Evolutionary conservation across 2,888 invertebrate genomes (phyloP).

Genomic region (Tetranychus piercei): DNA sequence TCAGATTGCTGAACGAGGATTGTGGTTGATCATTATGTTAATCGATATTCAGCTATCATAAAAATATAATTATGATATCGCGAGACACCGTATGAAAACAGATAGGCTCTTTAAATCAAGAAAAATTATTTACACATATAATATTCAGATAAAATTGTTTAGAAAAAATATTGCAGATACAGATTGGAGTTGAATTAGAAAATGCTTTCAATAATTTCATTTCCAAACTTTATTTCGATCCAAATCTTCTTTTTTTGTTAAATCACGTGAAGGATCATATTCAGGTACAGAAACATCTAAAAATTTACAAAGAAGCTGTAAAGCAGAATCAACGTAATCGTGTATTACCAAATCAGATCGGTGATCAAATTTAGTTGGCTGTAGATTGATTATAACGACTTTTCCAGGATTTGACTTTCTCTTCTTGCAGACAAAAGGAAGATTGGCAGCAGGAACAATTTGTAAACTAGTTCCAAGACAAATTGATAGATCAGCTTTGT

Average conservation of each 20-base stretch:
- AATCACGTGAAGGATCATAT: constrained; percentile 38
- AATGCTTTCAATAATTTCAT: background rate
- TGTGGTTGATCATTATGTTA: too few relatives aligned
- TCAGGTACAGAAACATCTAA: constrained; percentile 53
- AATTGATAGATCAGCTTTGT: constrained; percentile 77
- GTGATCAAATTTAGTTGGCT: constrained; percentile 93
- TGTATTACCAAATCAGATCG: constrained; percentile 74
- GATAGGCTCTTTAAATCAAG: too few relatives aligned
- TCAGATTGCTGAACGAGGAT: too few relatives aligned
- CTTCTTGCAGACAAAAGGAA: constrained; percentile 52
- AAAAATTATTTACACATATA: too few relatives aligned
- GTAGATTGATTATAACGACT: constrained; percentile 81
- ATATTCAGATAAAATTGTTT: too few relatives aligned
- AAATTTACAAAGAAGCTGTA: constrained; percentile 52
- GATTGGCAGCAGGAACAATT: constrained; percentile 85
- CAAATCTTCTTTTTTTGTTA: background rate
- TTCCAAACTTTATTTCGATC: background rate
- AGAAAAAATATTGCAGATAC: too few relatives aligned
- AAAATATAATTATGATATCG: too few relatives aligned
- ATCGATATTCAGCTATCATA: too few relatives aligned
- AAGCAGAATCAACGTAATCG: constrained; percentile 66
- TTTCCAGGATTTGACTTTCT: constrained; percentile 60
- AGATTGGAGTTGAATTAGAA: too few relatives aligned
- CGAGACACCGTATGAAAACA: too few relatives aligned
- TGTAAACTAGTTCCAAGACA: constrained; percentile 92